Base-by-base conservation (phyloP, 2,888 invertebrate genomes). In the Gari tellinella region DNA sequence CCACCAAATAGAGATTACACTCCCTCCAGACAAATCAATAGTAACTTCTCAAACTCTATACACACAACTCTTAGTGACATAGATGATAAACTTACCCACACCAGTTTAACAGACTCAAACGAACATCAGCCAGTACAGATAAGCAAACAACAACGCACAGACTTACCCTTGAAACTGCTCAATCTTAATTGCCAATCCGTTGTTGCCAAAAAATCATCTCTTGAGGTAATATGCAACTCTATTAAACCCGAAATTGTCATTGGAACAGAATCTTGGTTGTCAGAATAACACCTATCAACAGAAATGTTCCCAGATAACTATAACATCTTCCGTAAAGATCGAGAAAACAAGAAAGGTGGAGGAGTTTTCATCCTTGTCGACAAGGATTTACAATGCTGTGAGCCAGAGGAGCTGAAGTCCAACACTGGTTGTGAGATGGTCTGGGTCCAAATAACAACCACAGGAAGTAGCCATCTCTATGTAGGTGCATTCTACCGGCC, bases 131-230 rank as follows among this genome's bases (percentile, higher is more conserved):
- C 3, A 14, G 15, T 49, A 19, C 3, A 3, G 7, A 19, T 23
- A 19, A 8, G 49, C 25, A 49, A 19, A 23, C 3, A 19, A 3
- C 7, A 15, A 15, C 7, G 49, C 4, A 49, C 7, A 4, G 55
- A 31, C 23, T 21, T 53, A 12, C 64, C 64, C 10, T 21, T 55
- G 17, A 53, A 56, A 46, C 46, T 64, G 2, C n/a, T 53, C 1
- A 37, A 31, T 19, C 23, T 64, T 7, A 64, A 64, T 46, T 64
- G 64, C 26, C 64, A 55, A 7, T 64, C 64, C 10, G 38, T 49
- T 19, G 26, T 48, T 31, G 41, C 23, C 19, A 65, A 65, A 45
- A 57, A 49, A 19, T 23, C 49, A 1, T 15, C 40, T 19, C 26
- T 65, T 10, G 57, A 57, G 26, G 19, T 53, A 26, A 46, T 65